A percentile compares a stretch with the other conserved stretches of the same genome.
These are phyloP conservation scores for Drosophila kikkawai DNA, from an alignment of 1,140 invertebrate genomes.

Conservation along the genomic window DNA sequence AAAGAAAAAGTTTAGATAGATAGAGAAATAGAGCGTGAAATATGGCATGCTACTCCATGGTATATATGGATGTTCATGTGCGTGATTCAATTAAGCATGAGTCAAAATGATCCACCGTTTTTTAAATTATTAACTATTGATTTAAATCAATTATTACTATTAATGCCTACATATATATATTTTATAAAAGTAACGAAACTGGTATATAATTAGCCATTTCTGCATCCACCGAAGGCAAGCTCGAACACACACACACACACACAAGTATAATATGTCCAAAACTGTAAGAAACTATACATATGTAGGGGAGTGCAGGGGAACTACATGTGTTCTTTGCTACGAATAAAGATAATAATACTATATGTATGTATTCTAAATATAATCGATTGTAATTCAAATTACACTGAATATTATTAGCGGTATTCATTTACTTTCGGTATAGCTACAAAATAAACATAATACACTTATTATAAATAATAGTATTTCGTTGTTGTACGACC, in stretches of 20 bases:
- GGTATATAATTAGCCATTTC: conserved; percentile 32
- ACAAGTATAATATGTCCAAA: conserved; percentile 28
- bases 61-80: conserved; percentile 53
- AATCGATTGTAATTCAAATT: conserved; percentile 64
- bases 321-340: conserved; percentile 24
- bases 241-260: conserved; percentile 23
- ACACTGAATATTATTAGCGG: conserved; percentile 40
- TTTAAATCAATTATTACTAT: conserved; percentile 67
- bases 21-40: conserved; percentile 18
- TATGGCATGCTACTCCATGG: conserved; percentile 14
- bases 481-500: conserved; percentile 75
- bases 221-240: conserved; percentile 49
- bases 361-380: conserved; percentile 69
- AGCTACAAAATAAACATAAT: conserved; percentile 30
- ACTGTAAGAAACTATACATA: conserved; percentile 24
- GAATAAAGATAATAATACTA: conserved; percentile 32
- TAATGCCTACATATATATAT: conserved; percentile 38
- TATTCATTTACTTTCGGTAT: conserved; percentile 32
- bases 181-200: conserved; percentile 27
- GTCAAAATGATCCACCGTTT: conserved; percentile 83
- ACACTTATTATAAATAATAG: conserved; percentile 75
- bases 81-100: conserved; percentile 71
- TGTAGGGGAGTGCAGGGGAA: conserved; percentile 20
- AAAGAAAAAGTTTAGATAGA: conserved; percentile 4
- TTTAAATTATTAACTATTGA: conserved; percentile 80